Evolutionary conservation across 2,113 vertebrate species (phyloP), one percentile per base, ranked within the genome.

Genomic region (Lathamus discolor): DNA sequence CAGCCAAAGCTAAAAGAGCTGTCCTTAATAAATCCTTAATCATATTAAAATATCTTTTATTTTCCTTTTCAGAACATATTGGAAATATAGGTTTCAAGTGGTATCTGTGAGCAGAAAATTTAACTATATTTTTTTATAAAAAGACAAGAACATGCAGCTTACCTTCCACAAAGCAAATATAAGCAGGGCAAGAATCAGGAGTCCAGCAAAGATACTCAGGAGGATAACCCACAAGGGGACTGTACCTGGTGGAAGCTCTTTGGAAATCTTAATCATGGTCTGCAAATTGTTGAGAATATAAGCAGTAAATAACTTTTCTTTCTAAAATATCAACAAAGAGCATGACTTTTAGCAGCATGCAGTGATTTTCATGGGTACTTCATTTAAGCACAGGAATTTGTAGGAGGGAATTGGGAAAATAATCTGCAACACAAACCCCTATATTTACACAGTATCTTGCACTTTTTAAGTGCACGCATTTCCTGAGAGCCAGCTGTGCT

Each of bases 151-250:
- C 0, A 0, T 74, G 37, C 64, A 20, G 17, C 97, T 98, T 98
- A 99, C 99, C 99, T 99, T 99, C 99, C 99, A 99, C 76, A 99
- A 97, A 44, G 96, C 98, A 83, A 99, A 98, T 97, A 99, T 99
- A 82, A 99, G 99, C 43, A 99, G 98, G 33, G 98, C 98, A 83
- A 99, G 95, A 81, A 99, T 98, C 85, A 99, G 92, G 10, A 99
- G 98, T 57, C 99, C 99, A 3, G 99, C 98, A 1, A 99, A 98
- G 81, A 99, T 98, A 86, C 99, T 99, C 81, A 99, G 55, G 54
- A 99, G 98, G 83, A 99, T 99, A 66, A 99, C 99, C 99, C 99
- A 99, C 9, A 99, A 85, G 0, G 99, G 99, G 41, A 99, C 99
- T 83, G 97, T 98, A 81, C 98, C 98, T 0, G 97, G 98, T 5